Percentiles rank a stretch among this genome's conserved stretches.
These are phyloP conservation scores for Nothobranchius kuhntae DNA, from an alignment of 2,113 vertebrate species.

Conservation along the genomic window DNA sequence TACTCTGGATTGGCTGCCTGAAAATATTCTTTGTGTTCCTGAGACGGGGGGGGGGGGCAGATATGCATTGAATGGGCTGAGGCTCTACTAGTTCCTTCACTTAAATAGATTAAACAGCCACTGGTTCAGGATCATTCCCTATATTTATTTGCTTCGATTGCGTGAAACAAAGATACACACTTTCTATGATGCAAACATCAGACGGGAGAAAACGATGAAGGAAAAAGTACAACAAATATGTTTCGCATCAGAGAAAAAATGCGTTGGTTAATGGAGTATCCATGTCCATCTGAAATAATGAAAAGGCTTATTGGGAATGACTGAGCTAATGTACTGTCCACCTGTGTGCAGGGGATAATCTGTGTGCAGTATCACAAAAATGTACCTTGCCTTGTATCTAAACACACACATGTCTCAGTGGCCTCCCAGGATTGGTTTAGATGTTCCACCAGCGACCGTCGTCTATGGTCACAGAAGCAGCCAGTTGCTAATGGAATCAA, in stretches of 20 bases:
- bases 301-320: constrained; percentile 16
- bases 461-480: constrained; percentile 67
- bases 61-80: constrained; percentile 63
- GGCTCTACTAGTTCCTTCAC: constrained; percentile 45
- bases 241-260: constrained; percentile 4
- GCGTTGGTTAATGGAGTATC: constrained; percentile 12
- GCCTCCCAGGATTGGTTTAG: constrained; percentile 43
- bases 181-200: constrained; percentile 7
- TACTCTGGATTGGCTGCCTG: constrained; percentile 73
- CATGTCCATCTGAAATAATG: constrained; percentile 28
- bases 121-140: constrained; percentile 8
- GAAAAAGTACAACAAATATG: not conserved
- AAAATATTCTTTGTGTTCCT: constrained; percentile 83
- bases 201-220: constrained; percentile 6
- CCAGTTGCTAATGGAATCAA: constrained; percentile 74
- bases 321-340: constrained; percentile 18
- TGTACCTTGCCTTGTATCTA: constrained; percentile 15
- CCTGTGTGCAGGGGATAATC: constrained; percentile 18
- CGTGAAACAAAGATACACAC: constrained; percentile 7
- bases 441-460: constrained; percentile 59
- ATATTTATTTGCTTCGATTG: constrained; percentile 24
- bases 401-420: not conserved
- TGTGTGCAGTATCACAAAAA: constrained; percentile 14
- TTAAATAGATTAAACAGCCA: constrained; percentile 67
- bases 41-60: constrained; percentile 53